These are phyloP conservation scores for Phoebastria nigripes DNA, from an alignment of 2,797 vertebrate species.

Conservation along the genomic window DNA sequence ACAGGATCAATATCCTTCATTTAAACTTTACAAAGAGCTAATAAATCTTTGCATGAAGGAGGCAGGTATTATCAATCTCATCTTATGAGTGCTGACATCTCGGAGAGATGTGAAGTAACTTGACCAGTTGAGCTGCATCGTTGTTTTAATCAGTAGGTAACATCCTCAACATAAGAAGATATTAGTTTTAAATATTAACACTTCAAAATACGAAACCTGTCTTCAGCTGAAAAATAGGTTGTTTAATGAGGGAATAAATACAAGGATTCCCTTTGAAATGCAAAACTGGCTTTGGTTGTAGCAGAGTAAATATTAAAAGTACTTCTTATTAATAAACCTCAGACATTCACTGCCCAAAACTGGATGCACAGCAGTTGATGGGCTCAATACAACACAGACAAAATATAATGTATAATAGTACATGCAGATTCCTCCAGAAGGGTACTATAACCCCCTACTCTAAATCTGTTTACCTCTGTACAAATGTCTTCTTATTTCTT, in stretches of 20 bases:
- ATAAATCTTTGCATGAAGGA: not conserved
- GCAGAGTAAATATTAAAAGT: not conserved
- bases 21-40: not conserved
- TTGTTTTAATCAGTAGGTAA: not conserved
- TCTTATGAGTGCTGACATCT: not conserved
- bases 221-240: not conserved
- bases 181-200: not conserved
- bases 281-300: not conserved
- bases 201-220: not conserved
- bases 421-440: not conserved
- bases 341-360: not conserved
- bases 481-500: not conserved
- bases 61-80: not conserved
- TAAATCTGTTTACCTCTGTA: not conserved
- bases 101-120: not conserved
- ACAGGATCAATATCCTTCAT: not conserved
- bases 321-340: not conserved
- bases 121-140: not conserved
- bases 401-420: not conserved
- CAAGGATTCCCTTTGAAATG: slow-evolving; percentile 10
- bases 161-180: not conserved
- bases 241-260: not conserved
- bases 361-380: not conserved
- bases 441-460: not conserved
- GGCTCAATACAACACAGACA: not conserved